These are phyloP conservation scores for Scaptomyza parva DNA, from an alignment of 2,888 invertebrate species.

Conservation along the genomic window DNA sequence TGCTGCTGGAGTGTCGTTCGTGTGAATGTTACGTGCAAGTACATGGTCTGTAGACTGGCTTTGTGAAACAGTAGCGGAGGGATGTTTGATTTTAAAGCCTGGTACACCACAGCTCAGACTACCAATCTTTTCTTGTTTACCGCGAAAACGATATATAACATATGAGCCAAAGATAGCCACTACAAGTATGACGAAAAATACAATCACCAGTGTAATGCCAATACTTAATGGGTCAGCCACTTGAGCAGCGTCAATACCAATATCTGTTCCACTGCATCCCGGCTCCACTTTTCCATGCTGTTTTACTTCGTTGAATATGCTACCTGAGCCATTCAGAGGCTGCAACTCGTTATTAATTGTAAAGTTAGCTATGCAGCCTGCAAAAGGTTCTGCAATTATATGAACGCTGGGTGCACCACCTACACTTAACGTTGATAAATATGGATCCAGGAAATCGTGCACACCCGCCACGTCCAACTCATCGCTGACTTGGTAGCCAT, in stretches of 20 bases:
- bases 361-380: slow-evolving; percentile 96
- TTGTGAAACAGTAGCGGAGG: slow-evolving; percentile 89
- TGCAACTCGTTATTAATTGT: slow-evolving; percentile 95
- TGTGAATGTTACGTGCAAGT: slow-evolving; percentile 88
- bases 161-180: slow-evolving; percentile 96
- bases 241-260: slow-evolving; percentile 91
- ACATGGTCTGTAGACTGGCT: slow-evolving; percentile 88
- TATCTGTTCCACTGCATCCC: slow-evolving; percentile 90
- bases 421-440: slow-evolving; percentile 91
- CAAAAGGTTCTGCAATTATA: slow-evolving; percentile 87
- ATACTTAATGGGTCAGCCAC: slow-evolving; percentile 95
- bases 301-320: slow-evolving; percentile 90
- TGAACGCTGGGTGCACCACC: slow-evolving; percentile 89
- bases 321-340: slow-evolving; percentile 94
- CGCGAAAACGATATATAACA: slow-evolving; percentile 94
- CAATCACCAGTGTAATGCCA: slow-evolving; percentile 96
- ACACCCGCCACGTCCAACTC: slow-evolving; percentile 94
- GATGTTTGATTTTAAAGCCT: slow-evolving; percentile 91
- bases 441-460: slow-evolving; percentile 96
- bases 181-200: slow-evolving; percentile 95
- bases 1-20: slow-evolving; percentile 86
- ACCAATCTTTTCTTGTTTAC: slow-evolving; percentile 93
- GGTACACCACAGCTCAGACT: slow-evolving; percentile 88
- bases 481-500: slow-evolving; percentile 90
- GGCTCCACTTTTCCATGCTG: slow-evolving; percentile 90